phyloP scores from a whole-genome alignment of 2,113 vertebrate species.

The Seriola dumerili region DNA sequence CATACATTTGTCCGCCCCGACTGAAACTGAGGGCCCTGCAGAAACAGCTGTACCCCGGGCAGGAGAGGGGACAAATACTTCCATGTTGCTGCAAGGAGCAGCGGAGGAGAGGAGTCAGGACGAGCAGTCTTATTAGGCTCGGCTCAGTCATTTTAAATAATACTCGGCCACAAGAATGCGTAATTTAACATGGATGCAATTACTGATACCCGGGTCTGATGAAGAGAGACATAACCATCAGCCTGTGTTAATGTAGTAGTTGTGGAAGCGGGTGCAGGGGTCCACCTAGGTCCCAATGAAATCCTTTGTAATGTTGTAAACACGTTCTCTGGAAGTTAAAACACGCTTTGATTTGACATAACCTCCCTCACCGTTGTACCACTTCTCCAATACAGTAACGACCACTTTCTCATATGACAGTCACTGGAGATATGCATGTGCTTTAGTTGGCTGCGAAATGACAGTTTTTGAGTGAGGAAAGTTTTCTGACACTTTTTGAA shows the following conservation, averaged over 20 bases:
- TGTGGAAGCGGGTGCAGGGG: too few relatives aligned
- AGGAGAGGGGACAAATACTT: conserved; percentile 20
- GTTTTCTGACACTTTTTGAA: not conserved
- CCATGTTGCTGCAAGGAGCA: conserved; percentile 23
- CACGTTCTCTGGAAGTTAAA: not conserved
- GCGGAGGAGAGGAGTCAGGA: not conserved
- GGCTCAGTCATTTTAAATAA: not conserved
- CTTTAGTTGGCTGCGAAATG: not conserved
- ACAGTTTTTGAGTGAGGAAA: not conserved
- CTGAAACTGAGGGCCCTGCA: conserved; percentile 47
- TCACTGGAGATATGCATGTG: not conserved
- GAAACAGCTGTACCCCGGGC: conserved; percentile 56
- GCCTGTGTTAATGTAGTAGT: not conserved
- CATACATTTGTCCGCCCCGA: conserved; percentile 73
- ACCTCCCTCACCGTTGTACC: too few relatives aligned
- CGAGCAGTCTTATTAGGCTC: too few relatives aligned
- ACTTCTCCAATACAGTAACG: too few relatives aligned
- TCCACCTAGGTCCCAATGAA: too few relatives aligned
- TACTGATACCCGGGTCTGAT: not conserved
- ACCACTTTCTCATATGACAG: too few relatives aligned
- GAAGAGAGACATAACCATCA: not conserved
- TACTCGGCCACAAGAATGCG: not conserved
- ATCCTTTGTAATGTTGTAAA: not conserved
- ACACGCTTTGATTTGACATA: not conserved
- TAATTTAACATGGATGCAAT: not conserved